Evolutionary conservation across 2,797 vertebrate genomes (phyloP).

Genomic region (Dallia pectoralis): DNA sequence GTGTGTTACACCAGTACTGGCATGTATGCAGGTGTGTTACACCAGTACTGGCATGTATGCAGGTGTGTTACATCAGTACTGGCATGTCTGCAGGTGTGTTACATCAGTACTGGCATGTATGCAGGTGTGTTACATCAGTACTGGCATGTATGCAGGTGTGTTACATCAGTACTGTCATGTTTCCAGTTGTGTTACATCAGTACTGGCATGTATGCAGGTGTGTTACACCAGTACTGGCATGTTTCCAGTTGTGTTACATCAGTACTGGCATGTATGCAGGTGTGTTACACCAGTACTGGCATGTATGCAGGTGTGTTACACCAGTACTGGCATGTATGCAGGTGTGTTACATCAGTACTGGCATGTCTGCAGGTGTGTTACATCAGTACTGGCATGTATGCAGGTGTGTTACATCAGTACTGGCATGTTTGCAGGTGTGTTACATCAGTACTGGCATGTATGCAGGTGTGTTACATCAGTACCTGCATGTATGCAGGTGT

Average conservation of each 20-base stretch:
- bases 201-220: background rate
- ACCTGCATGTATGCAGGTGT: background rate
- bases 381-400: background rate
- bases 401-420: background rate
- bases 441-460: background rate
- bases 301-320: background rate
- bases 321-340: background rate
- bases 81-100: background rate
- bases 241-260: background rate
- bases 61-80: background rate
- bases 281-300: no score
- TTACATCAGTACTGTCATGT: no score
- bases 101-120: no score
- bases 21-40: background rate
- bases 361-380: background rate
- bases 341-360: background rate
- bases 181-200: background rate
- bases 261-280: background rate
- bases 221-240: no score
- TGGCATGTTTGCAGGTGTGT: background rate
- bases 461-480: background rate
- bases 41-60: no score
- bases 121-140: background rate
- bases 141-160: background rate
- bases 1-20: background rate